A percentile compares a stretch with the other conserved stretches of the same genome.
These are phyloP conservation scores for Furcula furcula DNA, from an alignment of 2,888 invertebrate genomes.

Conservation along the genomic window DNA sequence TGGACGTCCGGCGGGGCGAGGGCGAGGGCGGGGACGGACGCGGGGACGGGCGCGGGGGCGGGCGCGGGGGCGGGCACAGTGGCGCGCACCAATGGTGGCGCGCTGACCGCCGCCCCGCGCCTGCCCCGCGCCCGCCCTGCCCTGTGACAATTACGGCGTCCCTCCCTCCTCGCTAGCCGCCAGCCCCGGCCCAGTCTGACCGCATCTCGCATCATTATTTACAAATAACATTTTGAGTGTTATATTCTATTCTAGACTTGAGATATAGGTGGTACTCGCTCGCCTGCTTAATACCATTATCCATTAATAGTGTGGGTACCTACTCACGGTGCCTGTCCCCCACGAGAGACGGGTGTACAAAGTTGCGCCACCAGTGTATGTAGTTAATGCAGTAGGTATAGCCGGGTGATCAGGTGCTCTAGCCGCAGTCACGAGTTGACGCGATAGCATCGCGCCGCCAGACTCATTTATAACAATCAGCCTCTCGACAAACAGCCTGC, in stretches of 20 bases:
- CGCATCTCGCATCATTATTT: constrained; percentile 1
- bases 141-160: constrained; percentile 11
- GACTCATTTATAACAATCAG: no score
- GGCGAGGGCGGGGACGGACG: not conserved
- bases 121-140: constrained; percentile 20
- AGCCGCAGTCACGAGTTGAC: no score
- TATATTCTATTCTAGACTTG: no score
- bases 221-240: no score
- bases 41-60: constrained; percentile 7
- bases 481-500: no score
- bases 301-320: no score
- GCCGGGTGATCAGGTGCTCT: no score
- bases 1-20: not conserved
- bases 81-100: constrained; percentile 40
- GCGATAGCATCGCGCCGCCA: no score
- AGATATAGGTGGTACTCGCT: no score
- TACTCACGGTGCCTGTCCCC: not conserved
- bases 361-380: no score
- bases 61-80: constrained; percentile 13
- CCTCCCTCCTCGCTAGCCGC: constrained; percentile 23
- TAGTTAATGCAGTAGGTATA: no score
- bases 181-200: constrained; percentile 38
- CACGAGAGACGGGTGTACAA: not conserved
- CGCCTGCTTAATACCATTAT: no score
- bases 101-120: constrained; percentile 35